Conservation (phyloP, 2,888 invertebrate genomes). For the Ormyrus thymus region DNA sequence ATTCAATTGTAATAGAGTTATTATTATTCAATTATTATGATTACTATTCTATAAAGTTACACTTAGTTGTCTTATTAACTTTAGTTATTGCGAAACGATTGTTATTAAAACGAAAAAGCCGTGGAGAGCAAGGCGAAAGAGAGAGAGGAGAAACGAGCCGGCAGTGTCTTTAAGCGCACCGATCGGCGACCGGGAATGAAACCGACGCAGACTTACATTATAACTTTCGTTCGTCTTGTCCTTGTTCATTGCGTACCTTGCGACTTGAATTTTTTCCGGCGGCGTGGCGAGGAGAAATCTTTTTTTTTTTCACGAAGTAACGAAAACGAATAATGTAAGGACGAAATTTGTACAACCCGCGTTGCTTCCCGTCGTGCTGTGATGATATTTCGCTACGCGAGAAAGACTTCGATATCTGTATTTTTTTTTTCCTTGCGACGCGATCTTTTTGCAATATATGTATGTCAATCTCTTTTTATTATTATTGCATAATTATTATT, state of each 20-base stretch:
- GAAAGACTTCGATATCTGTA: conserved; percentile 49
- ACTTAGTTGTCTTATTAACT: conserved; percentile 33
- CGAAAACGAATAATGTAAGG: background rate
- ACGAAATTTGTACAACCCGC: conserved; percentile 42
- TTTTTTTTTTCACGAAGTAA: too few relatives aligned
- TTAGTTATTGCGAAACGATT: conserved; percentile 49
- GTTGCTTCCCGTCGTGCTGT: conserved; percentile 55
- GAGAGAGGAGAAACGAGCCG: conserved; percentile 21
- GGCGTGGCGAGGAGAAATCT: background rate
- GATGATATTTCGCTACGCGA: conserved; percentile 50
- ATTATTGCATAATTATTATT: conserved; percentile 24
- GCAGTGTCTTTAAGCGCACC: conserved; percentile 45
- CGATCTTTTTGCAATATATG: conserved; percentile 46
- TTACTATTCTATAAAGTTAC: conserved; percentile 43
- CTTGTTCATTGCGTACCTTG: background rate
- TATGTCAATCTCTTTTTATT: conserved; percentile 29
- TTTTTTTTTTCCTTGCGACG: conserved; percentile 30
- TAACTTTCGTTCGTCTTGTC: conserved; percentile 1
- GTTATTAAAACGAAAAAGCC: conserved; percentile 28
- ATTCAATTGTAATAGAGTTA: conserved; percentile 36
- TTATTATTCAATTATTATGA: conserved; percentile 34
- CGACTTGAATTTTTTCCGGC: conserved; percentile 24
- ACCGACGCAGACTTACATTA: conserved; percentile 24
- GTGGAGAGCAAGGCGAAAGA: background rate
- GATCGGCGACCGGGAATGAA: conserved; percentile 36